Evolutionary conservation across 2,888 invertebrate genomes (phyloP).

Genomic region (Megastigmus dorsalis): DNA sequence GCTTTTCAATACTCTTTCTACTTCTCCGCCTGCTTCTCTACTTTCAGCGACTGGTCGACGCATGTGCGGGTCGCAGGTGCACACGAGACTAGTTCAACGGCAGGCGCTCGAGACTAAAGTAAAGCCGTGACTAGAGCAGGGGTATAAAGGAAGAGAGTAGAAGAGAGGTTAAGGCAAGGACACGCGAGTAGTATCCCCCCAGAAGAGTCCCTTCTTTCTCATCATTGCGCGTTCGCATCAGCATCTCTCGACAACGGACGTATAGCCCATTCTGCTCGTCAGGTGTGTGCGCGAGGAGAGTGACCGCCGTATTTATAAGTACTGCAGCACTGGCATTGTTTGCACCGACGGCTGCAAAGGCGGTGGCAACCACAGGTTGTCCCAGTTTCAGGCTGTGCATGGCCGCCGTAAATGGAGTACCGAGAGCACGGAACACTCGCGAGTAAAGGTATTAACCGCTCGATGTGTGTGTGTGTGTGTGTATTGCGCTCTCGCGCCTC

Average conservation of each 20-base stretch:
- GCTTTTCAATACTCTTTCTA: too few species aligned
- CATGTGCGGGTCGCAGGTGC: too few species aligned
- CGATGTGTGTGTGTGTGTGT: too few species aligned
- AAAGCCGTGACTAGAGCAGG: too few species aligned
- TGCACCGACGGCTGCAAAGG: neutral
- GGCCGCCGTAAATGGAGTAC: slow-evolving; percentile 12
- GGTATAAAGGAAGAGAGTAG: neutral
- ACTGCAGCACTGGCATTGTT: too few species aligned
- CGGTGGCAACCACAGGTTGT: neutral
- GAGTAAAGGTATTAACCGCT: slow-evolving; percentile 4
- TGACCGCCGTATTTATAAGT: too few species aligned
- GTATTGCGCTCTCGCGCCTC: neutral
- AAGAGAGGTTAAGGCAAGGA: neutral
- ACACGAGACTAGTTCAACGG: too few species aligned
- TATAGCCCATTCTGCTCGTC: neutral
- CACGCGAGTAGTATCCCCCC: neutral
- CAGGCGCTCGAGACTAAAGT: too few species aligned
- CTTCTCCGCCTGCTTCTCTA: too few species aligned
- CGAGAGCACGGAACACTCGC: neutral
- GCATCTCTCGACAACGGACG: too few species aligned
- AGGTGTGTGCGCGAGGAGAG: neutral
- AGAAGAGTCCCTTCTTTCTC: neutral
- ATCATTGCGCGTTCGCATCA: neutral
- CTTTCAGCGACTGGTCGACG: too few species aligned
- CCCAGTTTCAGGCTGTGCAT: neutral